Percentiles rank a stretch among this genome's conserved stretches.
phyloP scores from a whole-genome alignment of 2,888 invertebrate species.

The Ophion ventricosus region DNA sequence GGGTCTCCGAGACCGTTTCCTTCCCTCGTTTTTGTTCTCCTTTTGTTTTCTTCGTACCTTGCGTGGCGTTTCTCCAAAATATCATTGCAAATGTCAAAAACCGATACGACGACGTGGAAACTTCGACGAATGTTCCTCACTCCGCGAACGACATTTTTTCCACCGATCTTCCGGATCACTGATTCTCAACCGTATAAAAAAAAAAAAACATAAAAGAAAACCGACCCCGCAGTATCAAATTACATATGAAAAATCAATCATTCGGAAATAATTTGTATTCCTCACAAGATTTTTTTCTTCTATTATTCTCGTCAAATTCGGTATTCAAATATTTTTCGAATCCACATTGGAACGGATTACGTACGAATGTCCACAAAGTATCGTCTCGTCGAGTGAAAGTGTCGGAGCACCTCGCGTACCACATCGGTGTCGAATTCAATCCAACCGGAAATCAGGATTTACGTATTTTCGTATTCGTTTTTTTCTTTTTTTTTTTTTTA shows the following conservation, averaged over 20 bases:
- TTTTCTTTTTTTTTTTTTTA: neutral
- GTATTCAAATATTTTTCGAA: conserved; percentile 4
- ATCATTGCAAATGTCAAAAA: neutral
- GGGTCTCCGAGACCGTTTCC: conserved; percentile 38
- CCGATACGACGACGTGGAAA: neutral
- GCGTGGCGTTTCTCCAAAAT: conserved; percentile 10
- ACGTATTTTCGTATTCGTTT: conserved; percentile 1
- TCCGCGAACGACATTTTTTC: no score
- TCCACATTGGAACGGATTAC: conserved; percentile 40
- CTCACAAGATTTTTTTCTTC: neutral
- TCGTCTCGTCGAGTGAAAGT: conserved; percentile 38
- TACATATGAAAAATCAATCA: conserved; percentile 37
- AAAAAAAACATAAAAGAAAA: conserved; percentile 19
- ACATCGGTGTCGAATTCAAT: conserved; percentile 50
- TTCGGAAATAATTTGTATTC: conserved; percentile 42
- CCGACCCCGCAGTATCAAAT: conserved; percentile 36
- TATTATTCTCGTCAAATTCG: neutral
- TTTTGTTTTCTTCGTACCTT: neutral
- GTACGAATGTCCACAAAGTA: conserved; percentile 54
- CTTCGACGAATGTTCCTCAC: no score
- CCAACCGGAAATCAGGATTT: conserved; percentile 49
- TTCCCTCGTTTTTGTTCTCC: neutral
- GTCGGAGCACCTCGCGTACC: conserved; percentile 33
- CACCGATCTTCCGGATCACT: no score
- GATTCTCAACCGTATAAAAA: neutral